Conservation (phyloP, 2,888 invertebrate species). For the Petrolisthes manimaculis region DNA sequence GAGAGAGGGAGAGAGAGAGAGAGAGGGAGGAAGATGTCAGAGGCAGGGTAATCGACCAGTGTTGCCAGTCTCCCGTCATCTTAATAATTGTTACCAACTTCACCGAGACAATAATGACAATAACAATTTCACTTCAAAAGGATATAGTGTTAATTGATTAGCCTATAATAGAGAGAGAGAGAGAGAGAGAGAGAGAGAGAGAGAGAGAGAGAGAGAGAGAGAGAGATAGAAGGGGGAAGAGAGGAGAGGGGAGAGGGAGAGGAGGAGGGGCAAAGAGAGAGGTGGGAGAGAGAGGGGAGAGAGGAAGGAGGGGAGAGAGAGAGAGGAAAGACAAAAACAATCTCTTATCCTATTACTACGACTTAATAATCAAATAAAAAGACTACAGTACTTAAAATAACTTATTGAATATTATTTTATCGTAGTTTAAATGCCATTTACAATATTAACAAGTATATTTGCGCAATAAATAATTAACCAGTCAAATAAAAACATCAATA, state of each 20-base stretch:
- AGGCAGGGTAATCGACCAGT: not conserved
- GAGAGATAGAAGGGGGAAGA: slow-evolving; percentile 9
- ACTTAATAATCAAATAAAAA: not conserved
- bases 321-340: not conserved
- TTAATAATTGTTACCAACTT: not conserved
- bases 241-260: too few relatives aligned
- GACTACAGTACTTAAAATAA: not conserved
- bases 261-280: too few relatives aligned
- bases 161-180: too few relatives aligned
- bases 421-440: too few relatives aligned
- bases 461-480: not conserved
- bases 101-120: not conserved
- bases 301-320: slow-evolving; percentile 6
- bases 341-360: not conserved
- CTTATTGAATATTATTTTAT: too few relatives aligned
- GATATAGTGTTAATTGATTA: not conserved
- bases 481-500: slow-evolving; percentile 18
- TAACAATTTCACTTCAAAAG: not conserved
- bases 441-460: too few relatives aligned
- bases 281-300: too few relatives aligned
- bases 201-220: too few relatives aligned
- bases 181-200: slow-evolving; percentile 22
- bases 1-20: not conserved
- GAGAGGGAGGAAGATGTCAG: not conserved
- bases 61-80: not conserved